Percentiles rank a stretch among this genome's conserved stretches.
Evolutionary conservation across 2,888 invertebrate species (phyloP).

Genomic region (Rambutsinella grinnellia): DNA sequence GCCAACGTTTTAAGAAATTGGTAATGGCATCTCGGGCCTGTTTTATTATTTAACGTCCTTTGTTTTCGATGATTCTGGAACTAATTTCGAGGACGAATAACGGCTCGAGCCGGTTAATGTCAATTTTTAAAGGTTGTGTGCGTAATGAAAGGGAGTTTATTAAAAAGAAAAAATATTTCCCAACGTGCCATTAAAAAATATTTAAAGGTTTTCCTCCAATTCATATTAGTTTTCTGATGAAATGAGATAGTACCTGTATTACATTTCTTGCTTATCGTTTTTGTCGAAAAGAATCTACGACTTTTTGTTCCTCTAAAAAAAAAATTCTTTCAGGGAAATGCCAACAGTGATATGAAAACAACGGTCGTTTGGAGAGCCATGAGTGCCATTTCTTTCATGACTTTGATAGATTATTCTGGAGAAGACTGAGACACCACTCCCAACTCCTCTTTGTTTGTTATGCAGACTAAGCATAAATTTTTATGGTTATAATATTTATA

Average conservation of each 20-base stretch:
- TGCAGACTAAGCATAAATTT: background rate
- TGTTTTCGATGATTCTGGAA: too few relatives aligned
- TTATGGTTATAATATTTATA: background rate
- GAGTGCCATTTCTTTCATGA: slow-evolving; percentile 51
- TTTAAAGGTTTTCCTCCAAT: too few relatives aligned
- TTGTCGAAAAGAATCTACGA: background rate
- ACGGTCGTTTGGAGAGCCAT: too few relatives aligned
- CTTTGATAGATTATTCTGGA: slow-evolving; percentile 63
- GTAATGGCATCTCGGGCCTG: too few relatives aligned
- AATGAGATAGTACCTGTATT: background rate
- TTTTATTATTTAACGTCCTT: too few relatives aligned
- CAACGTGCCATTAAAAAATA: too few relatives aligned
- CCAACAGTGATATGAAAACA: slow-evolving; percentile 22
- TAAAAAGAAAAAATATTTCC: too few relatives aligned
- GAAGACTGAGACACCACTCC: background rate
- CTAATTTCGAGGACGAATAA: too few relatives aligned
- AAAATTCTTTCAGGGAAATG: slow-evolving; percentile 14
- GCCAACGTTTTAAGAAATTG: too few relatives aligned
- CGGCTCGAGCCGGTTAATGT: too few relatives aligned
- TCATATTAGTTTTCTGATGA: slow-evolving; percentile 4
- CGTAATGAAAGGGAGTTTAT: too few relatives aligned
- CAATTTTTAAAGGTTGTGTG: too few relatives aligned
- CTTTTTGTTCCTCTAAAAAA: slow-evolving; percentile 5
- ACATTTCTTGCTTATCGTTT: background rate
- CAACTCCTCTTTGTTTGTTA: background rate